A percentile compares a stretch with the other conserved stretches of the same genome.
Evolutionary conservation across 2,888 invertebrate species (phyloP).

Genomic region (Aphodius granarius): DNA sequence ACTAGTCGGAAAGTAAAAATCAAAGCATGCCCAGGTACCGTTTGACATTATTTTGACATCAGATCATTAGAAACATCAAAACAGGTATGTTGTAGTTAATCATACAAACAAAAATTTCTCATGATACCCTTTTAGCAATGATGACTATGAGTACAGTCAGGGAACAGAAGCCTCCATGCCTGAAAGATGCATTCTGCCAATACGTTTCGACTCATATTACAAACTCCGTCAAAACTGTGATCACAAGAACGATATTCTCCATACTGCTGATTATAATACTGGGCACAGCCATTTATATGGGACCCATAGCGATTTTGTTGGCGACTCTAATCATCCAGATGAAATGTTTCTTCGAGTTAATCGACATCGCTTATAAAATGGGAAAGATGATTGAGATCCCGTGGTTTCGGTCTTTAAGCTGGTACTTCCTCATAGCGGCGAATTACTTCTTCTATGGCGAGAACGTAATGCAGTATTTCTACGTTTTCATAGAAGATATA

Average conservation of each 20-base stretch:
- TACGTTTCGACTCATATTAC: not conserved
- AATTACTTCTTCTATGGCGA: slow-evolving; percentile 99
- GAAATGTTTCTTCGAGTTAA: slow-evolving; percentile 98
- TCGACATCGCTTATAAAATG: slow-evolving; percentile 96
- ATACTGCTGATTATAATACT: slow-evolving; percentile 91
- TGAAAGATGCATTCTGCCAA: not conserved
- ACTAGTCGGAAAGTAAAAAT: no score
- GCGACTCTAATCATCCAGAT: slow-evolving; percentile 95
- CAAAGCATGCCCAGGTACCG: not conserved
- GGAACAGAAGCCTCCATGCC: not conserved
- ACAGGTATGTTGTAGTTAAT: not conserved
- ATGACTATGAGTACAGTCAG: not conserved
- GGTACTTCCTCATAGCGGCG: slow-evolving; percentile 96
- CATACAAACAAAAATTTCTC: no score
- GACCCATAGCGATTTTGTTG: slow-evolving; percentile 90
- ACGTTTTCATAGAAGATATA: slow-evolving; percentile 71
- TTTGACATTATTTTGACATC: not conserved
- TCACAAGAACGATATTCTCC: slow-evolving; percentile 92
- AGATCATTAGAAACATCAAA: not conserved
- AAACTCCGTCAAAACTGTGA: slow-evolving; percentile 24
- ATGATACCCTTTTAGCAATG: not conserved
- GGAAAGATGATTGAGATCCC: slow-evolving; percentile 95
- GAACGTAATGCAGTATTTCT: slow-evolving; percentile 94
- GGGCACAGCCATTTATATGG: slow-evolving; percentile 86
- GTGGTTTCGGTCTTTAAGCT: slow-evolving; percentile 95